phyloP scores from a whole-genome alignment of 1,140 invertebrate species.

The Elysia chlorotica region DNA sequence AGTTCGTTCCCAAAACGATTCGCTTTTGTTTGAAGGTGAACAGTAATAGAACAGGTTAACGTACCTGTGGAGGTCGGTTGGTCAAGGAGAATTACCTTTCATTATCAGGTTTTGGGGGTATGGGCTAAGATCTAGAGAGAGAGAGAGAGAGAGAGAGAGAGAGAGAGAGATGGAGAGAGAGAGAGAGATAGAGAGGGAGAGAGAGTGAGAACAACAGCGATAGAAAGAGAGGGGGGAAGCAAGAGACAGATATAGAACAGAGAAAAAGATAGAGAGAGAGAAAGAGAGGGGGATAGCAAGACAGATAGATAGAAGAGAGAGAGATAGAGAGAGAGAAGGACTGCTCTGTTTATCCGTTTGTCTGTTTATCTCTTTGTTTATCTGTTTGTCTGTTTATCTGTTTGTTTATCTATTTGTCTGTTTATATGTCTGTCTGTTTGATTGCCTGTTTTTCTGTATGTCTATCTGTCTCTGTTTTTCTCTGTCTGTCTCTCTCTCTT shows the following conservation, averaged over 20 bases:
- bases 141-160: conserved; percentile 1
- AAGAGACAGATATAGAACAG: not conserved
- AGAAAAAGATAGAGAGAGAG: conserved; percentile 6
- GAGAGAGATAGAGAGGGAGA: not conserved
- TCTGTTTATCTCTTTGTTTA: not conserved
- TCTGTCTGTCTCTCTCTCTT: conserved; percentile 3
- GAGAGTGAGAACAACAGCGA: not conserved
- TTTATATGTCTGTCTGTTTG: not conserved
- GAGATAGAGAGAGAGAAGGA: not conserved
- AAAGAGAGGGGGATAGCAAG: not conserved
- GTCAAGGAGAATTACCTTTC: too few species aligned
- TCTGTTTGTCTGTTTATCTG: not conserved
- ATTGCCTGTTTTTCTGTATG: not conserved
- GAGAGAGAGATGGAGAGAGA: not conserved
- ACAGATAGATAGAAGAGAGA: conserved; percentile 10
- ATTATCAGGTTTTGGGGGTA: not conserved
- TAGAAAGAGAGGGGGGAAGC: not conserved
- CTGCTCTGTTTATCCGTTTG: not conserved
- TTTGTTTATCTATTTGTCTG: not conserved
- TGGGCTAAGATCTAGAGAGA: not conserved
- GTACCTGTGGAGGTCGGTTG: too few species aligned
- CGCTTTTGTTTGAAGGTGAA: too few species aligned
- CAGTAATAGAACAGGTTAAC: too few species aligned
- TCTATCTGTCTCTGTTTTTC: not conserved
- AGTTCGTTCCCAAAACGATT: too few species aligned